phyloP scores from a whole-genome alignment of 2,888 invertebrate genomes.

The Spialia ferax region DNA sequence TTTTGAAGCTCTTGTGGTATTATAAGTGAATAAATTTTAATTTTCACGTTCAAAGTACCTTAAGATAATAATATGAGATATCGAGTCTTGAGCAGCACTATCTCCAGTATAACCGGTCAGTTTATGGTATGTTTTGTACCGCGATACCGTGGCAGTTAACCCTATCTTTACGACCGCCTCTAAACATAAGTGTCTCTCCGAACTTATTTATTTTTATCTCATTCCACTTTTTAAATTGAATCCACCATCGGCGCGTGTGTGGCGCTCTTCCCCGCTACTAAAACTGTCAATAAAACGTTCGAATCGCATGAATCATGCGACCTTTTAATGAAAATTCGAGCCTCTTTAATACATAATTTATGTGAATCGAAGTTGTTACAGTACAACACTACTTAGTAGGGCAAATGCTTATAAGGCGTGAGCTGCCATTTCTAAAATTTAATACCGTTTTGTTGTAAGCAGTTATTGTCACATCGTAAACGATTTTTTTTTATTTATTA shows the following conservation, averaged over 20 bases:
- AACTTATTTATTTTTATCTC: constrained; percentile 86
- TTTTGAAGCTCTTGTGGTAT: no score
- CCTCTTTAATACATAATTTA: constrained; percentile 75
- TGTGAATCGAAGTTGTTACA: constrained; percentile 57
- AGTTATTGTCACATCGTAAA: constrained; percentile 75
- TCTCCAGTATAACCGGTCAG: constrained; percentile 75
- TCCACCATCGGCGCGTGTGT: constrained; percentile 82
- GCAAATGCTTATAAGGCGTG: constrained; percentile 68
- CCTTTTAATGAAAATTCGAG: constrained; percentile 80
- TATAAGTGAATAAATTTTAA: no score
- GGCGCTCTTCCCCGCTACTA: constrained; percentile 73
- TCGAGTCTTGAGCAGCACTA: constrained; percentile 61
- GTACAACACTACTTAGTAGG: constrained; percentile 71
- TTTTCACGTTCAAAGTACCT: no score
- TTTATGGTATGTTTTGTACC: constrained; percentile 84
- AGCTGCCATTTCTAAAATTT: constrained; percentile 68
- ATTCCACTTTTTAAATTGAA: constrained; percentile 86
- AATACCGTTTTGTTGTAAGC: constrained; percentile 62
- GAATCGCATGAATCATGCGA: constrained; percentile 67
- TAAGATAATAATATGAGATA: background rate
- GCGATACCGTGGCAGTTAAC: constrained; percentile 83
- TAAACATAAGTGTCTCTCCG: constrained; percentile 85
- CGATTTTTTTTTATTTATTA: constrained; percentile 47
- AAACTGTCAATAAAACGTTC: constrained; percentile 82
- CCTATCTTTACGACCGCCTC: constrained; percentile 85